A percentile compares a stretch with the other conserved stretches of the same genome.
Conservation (phyloP, 2,888 invertebrate species). For the Drosophila parthenogenetica region DNA sequence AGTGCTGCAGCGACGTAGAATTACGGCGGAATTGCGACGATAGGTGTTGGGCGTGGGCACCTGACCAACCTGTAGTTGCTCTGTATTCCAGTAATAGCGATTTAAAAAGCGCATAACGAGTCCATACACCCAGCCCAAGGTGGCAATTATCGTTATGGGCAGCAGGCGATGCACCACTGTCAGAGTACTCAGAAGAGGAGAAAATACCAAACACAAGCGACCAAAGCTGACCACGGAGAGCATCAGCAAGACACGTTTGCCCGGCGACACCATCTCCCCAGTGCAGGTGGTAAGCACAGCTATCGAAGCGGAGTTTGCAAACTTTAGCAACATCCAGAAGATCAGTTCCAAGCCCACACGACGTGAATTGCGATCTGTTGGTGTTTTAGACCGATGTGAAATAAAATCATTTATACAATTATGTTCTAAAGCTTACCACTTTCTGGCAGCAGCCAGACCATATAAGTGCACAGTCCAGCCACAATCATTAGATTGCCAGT, state of each 20-base stretch:
- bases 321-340: slow-evolving; percentile 83
- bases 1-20: slow-evolving; percentile 75
- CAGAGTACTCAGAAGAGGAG: slow-evolving; percentile 79
- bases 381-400: slow-evolving; percentile 1
- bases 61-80: slow-evolving; percentile 73
- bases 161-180: slow-evolving; percentile 78
- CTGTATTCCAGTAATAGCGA: slow-evolving; percentile 80
- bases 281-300: slow-evolving; percentile 84
- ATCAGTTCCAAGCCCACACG: slow-evolving; percentile 82
- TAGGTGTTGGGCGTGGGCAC: slow-evolving; percentile 82
- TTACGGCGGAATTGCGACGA: slow-evolving; percentile 73
- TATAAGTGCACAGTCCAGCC: slow-evolving; percentile 77
- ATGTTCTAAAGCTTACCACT: slow-evolving; percentile 64
- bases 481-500: slow-evolving; percentile 80
- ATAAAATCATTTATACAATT: no score
- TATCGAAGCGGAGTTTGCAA: slow-evolving; percentile 83
- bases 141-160: slow-evolving; percentile 82
- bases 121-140: slow-evolving; percentile 80
- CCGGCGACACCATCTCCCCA: slow-evolving; percentile 81
- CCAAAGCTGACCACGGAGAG: slow-evolving; percentile 82
- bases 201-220: slow-evolving; percentile 79
- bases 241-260: slow-evolving; percentile 76
- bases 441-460: slow-evolving; percentile 82
- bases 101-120: slow-evolving; percentile 80
- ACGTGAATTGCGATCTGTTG: slow-evolving; percentile 70